These are phyloP conservation scores for Chrysomallon squamiferum DNA, from an alignment of 1,140 invertebrate genomes.

Conservation along the genomic window DNA sequence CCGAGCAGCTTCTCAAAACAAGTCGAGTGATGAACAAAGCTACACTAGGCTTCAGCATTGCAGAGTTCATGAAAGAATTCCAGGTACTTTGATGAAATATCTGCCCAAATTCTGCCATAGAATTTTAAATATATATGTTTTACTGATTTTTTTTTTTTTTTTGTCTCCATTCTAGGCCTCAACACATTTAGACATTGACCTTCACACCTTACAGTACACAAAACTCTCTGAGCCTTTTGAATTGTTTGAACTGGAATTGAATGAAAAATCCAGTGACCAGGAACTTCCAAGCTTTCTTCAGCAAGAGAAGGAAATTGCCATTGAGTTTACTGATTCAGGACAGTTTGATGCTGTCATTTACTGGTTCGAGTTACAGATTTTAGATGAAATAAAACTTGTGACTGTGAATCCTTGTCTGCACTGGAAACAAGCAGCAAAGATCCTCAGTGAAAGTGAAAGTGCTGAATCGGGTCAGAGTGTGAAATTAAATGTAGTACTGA, in stretches of 20 bases:
- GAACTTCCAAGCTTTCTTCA: conserved; percentile 30
- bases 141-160: not conserved
- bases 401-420: conserved; percentile 42
- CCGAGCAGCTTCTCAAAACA: conserved; percentile 43
- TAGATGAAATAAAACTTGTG: conserved; percentile 29
- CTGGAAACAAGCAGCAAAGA: conserved; percentile 55
- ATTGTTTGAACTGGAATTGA: conserved; percentile 44
- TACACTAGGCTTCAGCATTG: conserved; percentile 60
- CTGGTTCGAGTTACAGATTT: conserved; percentile 54
- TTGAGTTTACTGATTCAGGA: conserved; percentile 35
- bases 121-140: not conserved
- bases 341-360: conserved; percentile 48
- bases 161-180: conserved; percentile 39
- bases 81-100: conserved; percentile 60
- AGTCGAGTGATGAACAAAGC: conserved; percentile 53
- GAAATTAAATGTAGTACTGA: conserved; percentile 21
- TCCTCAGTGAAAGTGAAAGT: conserved; percentile 27
- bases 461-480: conserved; percentile 32
- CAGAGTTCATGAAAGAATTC: conserved; percentile 65
- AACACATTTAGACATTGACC: conserved; percentile 51
- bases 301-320: conserved; percentile 24
- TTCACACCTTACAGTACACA: conserved; percentile 45
- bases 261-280: conserved; percentile 16
- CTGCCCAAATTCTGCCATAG: not conserved
- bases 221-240: conserved; percentile 44